Base-by-base conservation (phyloP, 2,113 vertebrate species). In the Gambusia holbrooki region DNA sequence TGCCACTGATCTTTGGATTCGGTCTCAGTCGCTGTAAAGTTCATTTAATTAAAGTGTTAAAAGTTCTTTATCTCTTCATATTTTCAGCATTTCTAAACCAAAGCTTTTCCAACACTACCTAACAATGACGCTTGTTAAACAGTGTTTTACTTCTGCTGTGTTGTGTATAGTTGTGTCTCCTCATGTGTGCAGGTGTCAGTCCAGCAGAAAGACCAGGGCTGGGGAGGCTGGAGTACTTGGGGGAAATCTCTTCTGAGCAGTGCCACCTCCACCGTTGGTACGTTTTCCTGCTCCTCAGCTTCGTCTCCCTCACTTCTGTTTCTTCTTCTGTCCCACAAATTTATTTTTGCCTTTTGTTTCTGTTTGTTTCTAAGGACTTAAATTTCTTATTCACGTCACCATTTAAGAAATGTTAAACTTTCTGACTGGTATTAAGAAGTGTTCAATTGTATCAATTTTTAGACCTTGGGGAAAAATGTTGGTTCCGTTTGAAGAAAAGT, bases 201-300 rank as follows among this genome's bases (percentile, higher is more conserved):
- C 27, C 71, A 92, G 30, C 74, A 88, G 64, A 89, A 83, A 71
- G 87, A 87, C 15, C 92, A 91, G 85, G 74, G 72, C 17, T 95
- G 95, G 95, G 92, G 88, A 40, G 93, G 95, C 37, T 99, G 97
- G 98, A 95, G 98, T 42, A 95, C 96, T 28, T 99, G 98, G 98
- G 97, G 98, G 51, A 98, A 97, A 86, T 97, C 97, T 77, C 93
- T 98, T 4, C 89, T 99, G 73, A 98, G 95, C 13, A 97, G 95
- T 11, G 97, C 98, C 76, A 96, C 96, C 78, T 97, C 97, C 81
- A 95, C 96, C 77, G 94, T 98, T 80, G 97, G 97, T 98, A 90
- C 85, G 92, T 89, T 11, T 30, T 58, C 29, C 30, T n/a, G 4
- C 19, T 25, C 22, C 51, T 70, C 37, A 19, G 6, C 30, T 30